phyloP scores from a whole-genome alignment of 2,888 invertebrate species.

The Gastrophysa polygoni region DNA sequence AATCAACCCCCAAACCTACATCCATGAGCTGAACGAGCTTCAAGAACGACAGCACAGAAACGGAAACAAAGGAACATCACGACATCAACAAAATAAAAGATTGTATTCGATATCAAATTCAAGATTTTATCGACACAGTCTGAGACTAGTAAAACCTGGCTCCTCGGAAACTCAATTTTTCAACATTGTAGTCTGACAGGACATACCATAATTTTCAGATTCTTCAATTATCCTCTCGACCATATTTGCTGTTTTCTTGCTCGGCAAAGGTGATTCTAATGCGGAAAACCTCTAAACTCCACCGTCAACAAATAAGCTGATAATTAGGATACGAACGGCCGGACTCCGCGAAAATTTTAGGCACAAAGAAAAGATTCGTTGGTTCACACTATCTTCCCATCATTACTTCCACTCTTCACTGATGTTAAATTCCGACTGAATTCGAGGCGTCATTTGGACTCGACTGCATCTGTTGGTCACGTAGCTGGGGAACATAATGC shows the following conservation, averaged over 20 bases:
- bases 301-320: constrained; percentile 28
- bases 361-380: constrained; percentile 53
- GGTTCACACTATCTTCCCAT: constrained; percentile 55
- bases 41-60: background rate
- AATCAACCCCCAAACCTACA: background rate
- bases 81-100: background rate
- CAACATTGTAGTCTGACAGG: background rate
- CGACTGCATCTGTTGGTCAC: constrained; percentile 38
- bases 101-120: background rate
- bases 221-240: constrained; percentile 72
- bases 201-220: constrained; percentile 62
- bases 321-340: constrained; percentile 42
- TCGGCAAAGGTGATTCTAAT: constrained; percentile 23
- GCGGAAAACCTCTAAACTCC: constrained; percentile 29
- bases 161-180: too few relatives aligned
- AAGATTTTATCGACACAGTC: background rate
- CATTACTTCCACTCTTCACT: constrained; percentile 48
- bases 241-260: constrained; percentile 55
- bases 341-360: constrained; percentile 47
- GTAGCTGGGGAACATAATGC: constrained; percentile 35
- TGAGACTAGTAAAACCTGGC: too few relatives aligned
- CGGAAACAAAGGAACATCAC: background rate
- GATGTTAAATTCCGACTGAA: constrained; percentile 58
- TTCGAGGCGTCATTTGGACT: constrained; percentile 30
- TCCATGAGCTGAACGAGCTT: background rate